These are phyloP conservation scores for Anarsia innoxiella DNA, from an alignment of 2,888 invertebrate species.

Conservation along the genomic window DNA sequence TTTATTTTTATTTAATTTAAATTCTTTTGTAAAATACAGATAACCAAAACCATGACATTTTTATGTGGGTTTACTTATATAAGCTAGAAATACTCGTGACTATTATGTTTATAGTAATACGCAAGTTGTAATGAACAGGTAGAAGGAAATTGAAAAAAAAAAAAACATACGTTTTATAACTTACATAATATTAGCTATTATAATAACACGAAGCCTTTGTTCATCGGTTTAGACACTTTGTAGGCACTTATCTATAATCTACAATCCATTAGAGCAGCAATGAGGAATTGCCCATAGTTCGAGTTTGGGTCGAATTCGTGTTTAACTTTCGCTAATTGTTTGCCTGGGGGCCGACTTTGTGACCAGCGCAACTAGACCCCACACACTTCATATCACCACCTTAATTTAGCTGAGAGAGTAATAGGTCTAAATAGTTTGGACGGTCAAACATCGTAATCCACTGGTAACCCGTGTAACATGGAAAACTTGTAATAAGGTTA, in stretches of 20 bases:
- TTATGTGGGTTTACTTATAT: too few relatives aligned
- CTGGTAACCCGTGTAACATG: conserved; percentile 41
- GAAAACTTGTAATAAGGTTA: conserved; percentile 47
- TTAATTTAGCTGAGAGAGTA: background rate
- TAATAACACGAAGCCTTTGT: too few relatives aligned
- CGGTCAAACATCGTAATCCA: conserved; percentile 34
- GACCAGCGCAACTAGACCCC: conserved; percentile 27
- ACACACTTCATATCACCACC: conserved; percentile 18
- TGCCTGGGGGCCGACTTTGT: conserved; percentile 40
- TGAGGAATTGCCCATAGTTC: conserved; percentile 42
- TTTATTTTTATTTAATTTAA: too few relatives aligned
- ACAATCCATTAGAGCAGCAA: conserved; percentile 29
- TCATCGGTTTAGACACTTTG: too few relatives aligned
- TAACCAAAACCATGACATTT: too few relatives aligned
- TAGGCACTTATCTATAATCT: conserved; percentile 31
- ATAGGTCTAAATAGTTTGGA: conserved; percentile 26
- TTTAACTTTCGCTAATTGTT: conserved; percentile 66
- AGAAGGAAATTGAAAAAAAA: too few relatives aligned
- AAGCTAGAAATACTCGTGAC: too few relatives aligned
- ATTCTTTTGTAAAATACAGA: too few relatives aligned
- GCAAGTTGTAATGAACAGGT: too few relatives aligned
- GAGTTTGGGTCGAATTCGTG: conserved; percentile 43
- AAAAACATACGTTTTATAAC: background rate
- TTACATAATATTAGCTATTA: too few relatives aligned
- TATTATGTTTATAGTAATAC: too few relatives aligned